Evolutionary conservation across 2,797 vertebrate genomes (phyloP).

Genomic region (Tenualosa ilisha): DNA sequence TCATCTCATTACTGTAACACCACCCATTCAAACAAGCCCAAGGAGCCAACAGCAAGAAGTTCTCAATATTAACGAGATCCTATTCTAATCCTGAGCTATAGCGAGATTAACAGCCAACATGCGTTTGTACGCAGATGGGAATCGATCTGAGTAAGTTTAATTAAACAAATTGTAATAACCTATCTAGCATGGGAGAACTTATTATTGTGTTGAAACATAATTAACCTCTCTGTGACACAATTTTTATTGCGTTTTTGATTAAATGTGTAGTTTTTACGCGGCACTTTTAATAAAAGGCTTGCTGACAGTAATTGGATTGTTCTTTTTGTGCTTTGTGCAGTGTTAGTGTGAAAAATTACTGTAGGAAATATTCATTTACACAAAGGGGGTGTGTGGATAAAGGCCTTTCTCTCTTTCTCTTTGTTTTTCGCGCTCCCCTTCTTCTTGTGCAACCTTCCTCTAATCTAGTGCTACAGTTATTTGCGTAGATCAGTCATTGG

Average conservation of each 20-base stretch:
- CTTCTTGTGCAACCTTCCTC: not conserved
- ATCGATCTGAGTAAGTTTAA: constrained; percentile 60
- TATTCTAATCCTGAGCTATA: constrained; percentile 40
- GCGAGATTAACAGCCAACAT: constrained; percentile 42
- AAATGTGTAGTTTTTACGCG: constrained; percentile 64
- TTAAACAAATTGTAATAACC: constrained; percentile 68
- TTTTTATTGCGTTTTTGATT: constrained; percentile 69
- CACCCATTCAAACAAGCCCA: constrained; percentile 33
- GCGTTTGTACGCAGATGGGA: constrained; percentile 26
- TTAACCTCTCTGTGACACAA: constrained; percentile 71
- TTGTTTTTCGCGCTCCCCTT: constrained; percentile 27
- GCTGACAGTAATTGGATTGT: constrained; percentile 70
- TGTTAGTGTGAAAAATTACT: constrained; percentile 49
- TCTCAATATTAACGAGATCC: constrained; percentile 32
- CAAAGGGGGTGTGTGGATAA: constrained; percentile 26
- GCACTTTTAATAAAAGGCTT: constrained; percentile 64
- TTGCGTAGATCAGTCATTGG: constrained; percentile 29
- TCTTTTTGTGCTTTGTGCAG: constrained; percentile 56
- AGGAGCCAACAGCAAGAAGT: constrained; percentile 36
- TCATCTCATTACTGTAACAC: not conserved
- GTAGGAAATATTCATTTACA: constrained; percentile 39
- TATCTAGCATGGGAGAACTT: constrained; percentile 52
- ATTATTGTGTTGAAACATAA: constrained; percentile 63
- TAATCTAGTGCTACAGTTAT: not conserved
- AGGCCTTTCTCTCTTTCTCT: constrained; percentile 30